Percentiles rank a stretch among this genome's conserved stretches.
Conservation (phyloP, 2,113 vertebrate genomes). For the Dicaeum eximium region DNA sequence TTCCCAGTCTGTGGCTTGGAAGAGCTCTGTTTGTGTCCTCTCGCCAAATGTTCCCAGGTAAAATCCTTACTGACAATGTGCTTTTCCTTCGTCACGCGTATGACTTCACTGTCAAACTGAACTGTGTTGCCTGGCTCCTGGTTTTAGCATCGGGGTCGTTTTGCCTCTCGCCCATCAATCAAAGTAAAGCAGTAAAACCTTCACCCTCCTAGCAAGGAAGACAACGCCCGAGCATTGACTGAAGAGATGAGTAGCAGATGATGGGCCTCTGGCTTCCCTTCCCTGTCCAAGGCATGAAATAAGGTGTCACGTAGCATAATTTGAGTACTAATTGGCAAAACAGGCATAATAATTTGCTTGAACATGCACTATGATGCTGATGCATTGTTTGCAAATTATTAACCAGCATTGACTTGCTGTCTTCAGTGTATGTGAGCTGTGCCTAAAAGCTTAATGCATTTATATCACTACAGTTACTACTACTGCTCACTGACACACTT, state of each 20-base stretch:
- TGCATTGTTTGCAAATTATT: constrained; percentile 2
- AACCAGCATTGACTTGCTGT: not conserved
- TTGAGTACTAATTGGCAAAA: constrained; percentile 18
- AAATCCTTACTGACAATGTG: not conserved
- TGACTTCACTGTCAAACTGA: not conserved
- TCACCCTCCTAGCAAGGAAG: not conserved
- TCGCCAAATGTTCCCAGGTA: rapidly evolving
- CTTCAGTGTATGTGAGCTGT: not conserved
- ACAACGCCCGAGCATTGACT: rapidly evolving
- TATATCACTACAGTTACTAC: not conserved
- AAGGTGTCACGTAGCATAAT: not conserved
- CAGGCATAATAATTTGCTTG: not conserved
- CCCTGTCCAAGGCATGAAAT: not conserved
- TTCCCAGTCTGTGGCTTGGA: not conserved
- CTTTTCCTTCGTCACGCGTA: not conserved
- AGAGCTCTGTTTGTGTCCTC: not conserved
- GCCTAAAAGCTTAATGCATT: not conserved
- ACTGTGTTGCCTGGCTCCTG: not conserved
- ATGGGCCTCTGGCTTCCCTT: not conserved
- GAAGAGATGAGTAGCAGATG: not conserved
- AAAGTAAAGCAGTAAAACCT: constrained; percentile 44
- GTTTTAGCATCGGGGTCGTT: not conserved
- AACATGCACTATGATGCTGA: not conserved
- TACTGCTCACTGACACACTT: constrained; percentile 11
- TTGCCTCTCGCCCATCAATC: not conserved